A percentile compares a stretch with the other conserved stretches of the same genome.
Evolutionary conservation across 2,113 vertebrate genomes (phyloP).

Genomic region (Marmota monax): DNA sequence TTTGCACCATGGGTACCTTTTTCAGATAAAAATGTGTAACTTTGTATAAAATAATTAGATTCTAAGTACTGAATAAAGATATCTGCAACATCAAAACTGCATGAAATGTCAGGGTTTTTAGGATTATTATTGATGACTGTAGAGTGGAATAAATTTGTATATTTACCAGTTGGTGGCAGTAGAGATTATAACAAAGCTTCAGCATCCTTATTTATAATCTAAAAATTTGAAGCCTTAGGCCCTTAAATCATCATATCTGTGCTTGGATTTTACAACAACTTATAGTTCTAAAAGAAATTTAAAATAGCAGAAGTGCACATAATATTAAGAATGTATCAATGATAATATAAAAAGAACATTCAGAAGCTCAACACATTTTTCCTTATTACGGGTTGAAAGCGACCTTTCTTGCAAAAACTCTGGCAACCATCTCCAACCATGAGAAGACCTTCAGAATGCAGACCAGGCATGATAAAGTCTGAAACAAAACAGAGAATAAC

Average conservation of each 20-base stretch:
- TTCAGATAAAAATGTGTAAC: not conserved
- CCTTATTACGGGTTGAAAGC: not conserved
- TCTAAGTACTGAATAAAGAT: not conserved
- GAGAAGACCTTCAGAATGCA: not conserved
- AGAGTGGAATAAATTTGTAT: not conserved
- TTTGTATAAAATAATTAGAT: not conserved
- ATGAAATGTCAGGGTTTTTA: not conserved
- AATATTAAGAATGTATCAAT: not conserved
- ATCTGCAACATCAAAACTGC: not conserved
- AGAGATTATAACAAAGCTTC: not conserved
- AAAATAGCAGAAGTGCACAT: not conserved
- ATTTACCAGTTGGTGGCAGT: not conserved
- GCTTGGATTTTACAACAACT: not conserved
- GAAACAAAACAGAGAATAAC: not conserved
- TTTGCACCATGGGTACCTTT: not conserved
- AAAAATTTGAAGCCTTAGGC: not conserved
- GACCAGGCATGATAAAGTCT: not conserved
- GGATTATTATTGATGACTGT: not conserved
- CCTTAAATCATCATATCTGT: not conserved
- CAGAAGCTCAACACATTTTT: accelerated
- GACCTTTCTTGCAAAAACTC: not conserved
- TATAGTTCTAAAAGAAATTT: not conserved
- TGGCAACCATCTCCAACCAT: not conserved
- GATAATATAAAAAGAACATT: not conserved
- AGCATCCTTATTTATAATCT: not conserved